These are phyloP conservation scores for Aporophyla nigra DNA, from an alignment of 2,888 invertebrate genomes.

Conservation along the genomic window DNA sequence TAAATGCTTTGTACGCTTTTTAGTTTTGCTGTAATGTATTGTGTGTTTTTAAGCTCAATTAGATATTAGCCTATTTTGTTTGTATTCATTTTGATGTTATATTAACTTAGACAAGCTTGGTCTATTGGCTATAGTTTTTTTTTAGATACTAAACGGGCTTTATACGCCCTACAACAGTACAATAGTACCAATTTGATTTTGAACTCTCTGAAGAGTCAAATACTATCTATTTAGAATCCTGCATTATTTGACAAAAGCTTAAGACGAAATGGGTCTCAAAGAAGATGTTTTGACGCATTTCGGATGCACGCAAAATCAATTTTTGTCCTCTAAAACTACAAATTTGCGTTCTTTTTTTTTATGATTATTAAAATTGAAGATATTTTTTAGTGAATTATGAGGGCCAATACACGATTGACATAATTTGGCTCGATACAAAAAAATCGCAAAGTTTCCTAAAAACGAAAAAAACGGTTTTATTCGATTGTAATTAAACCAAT, in stretches of 20 bases:
- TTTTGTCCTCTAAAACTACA: too few species aligned
- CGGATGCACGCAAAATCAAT: too few species aligned
- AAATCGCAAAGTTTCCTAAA: too few species aligned
- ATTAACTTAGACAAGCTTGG: background rate
- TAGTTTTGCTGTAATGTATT: background rate
- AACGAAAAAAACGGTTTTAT: too few species aligned
- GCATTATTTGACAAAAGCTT: background rate
- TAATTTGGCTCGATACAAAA: too few species aligned
- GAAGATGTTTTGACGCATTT: too few species aligned
- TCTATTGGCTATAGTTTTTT: background rate
- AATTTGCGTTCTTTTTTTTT: too few species aligned
- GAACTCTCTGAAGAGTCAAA: background rate
- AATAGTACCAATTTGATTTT: background rate
- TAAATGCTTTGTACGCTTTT: slow-evolving; percentile 17
- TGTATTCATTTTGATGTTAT: background rate
- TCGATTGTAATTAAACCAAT: too few species aligned
- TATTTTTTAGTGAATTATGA: too few species aligned
- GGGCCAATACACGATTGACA: too few species aligned
- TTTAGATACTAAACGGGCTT: background rate
- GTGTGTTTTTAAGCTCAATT: background rate
- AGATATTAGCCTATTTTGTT: background rate
- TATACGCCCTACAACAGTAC: background rate
- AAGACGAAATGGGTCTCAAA: too few species aligned
- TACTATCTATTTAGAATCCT: background rate
- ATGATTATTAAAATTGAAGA: too few species aligned